Conservation (phyloP, 1,140 invertebrate species). For the Tigriopus japonicus region DNA sequence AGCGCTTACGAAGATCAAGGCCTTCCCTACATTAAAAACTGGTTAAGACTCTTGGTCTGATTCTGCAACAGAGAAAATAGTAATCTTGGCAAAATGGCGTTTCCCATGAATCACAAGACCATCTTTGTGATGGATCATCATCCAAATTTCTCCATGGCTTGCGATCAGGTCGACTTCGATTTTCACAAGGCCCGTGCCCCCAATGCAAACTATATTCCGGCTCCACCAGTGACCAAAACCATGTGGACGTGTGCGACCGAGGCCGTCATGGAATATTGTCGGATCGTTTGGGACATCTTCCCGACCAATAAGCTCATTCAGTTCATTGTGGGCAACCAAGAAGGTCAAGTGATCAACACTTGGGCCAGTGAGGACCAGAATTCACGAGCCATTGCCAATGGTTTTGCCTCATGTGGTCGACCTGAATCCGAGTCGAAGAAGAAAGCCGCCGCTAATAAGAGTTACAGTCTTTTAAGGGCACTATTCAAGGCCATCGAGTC, state of each 20-base stretch:
- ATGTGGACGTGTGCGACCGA: constrained; percentile 89
- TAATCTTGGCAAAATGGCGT: constrained; percentile 26
- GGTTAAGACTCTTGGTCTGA: background rate
- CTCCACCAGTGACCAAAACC: constrained; percentile 63
- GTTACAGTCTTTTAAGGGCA: constrained; percentile 58
- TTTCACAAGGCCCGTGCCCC: constrained; percentile 29
- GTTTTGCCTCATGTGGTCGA: background rate
- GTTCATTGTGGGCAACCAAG: constrained; percentile 61
- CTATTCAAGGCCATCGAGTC: constrained; percentile 67
- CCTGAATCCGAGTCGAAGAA: constrained; percentile 16
- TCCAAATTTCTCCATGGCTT: constrained; percentile 64
- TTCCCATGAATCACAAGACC: constrained; percentile 68
- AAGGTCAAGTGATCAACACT: background rate
- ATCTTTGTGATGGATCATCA: constrained; percentile 85
- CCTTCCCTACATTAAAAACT: background rate
- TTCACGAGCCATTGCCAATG: background rate
- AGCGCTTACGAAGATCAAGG: background rate
- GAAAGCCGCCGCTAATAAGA: constrained; percentile 17
- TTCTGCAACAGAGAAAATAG: too few relatives aligned
- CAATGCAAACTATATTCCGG: constrained; percentile 40
- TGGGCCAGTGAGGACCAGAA: background rate
- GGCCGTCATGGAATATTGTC: constrained; percentile 78
- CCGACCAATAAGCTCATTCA: constrained; percentile 61
- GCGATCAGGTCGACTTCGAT: constrained; percentile 74
- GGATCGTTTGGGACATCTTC: constrained; percentile 91